Percentiles rank a stretch among this genome's conserved stretches.
Evolutionary conservation across 2,797 vertebrate genomes (phyloP).

Genomic region (Enteromius unitaeniatus): DNA sequence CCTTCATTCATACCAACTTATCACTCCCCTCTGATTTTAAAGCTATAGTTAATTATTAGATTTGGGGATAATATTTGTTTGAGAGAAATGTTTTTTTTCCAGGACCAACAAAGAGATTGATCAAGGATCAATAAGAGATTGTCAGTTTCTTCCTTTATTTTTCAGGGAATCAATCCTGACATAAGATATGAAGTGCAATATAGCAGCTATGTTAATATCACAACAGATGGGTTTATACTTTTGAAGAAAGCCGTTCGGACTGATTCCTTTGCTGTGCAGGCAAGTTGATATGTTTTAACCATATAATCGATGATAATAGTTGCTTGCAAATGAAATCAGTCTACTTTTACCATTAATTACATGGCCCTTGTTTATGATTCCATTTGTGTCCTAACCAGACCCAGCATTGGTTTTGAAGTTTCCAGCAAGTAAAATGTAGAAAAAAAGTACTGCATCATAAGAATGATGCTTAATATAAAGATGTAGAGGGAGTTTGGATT

Average conservation of each 20-base stretch:
- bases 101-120: neutral
- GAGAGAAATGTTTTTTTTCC: neutral
- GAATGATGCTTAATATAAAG: neutral
- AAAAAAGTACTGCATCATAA: neutral
- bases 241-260: slow-evolving; percentile 77
- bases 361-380: neutral
- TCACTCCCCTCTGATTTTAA: neutral
- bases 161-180: slow-evolving; percentile 85
- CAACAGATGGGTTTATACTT: slow-evolving; percentile 83
- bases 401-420: neutral
- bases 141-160: neutral
- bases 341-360: neutral
- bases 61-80: neutral
- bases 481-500: neutral
- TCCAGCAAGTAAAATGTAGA: neutral
- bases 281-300: slow-evolving; percentile 48
- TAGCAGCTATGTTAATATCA: slow-evolving; percentile 83
- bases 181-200: slow-evolving; percentile 83
- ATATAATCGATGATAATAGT: neutral
- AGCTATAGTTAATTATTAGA: neutral
- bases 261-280: slow-evolving; percentile 77
- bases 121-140: neutral
- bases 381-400: neutral
- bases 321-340: neutral
- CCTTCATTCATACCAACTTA: neutral